Base-by-base conservation (phyloP, 2,113 vertebrate species). In the Chascanopsetta lugubris region DNA sequence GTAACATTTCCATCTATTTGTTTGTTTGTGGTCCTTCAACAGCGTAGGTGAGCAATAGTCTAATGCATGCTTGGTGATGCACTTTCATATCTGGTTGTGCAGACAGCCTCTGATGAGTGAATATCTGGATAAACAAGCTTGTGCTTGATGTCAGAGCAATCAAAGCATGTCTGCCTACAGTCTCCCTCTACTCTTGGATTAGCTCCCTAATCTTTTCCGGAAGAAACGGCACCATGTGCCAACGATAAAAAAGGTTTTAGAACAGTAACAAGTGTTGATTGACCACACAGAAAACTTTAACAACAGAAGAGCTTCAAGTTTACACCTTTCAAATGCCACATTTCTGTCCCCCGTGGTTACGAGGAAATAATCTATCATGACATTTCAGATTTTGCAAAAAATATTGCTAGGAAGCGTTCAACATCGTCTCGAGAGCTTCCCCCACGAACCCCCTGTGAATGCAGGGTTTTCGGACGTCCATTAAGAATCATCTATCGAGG, bases 21-120 rank as follows among this genome's bases (percentile, higher is more conserved):
- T 83, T 82, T 88, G 49, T 76, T 83, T 83, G 82, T 68, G 58
- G 72, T 76, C 47, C 51, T n/a, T 30, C 49, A n/a, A 72, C 60
- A 68, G 67, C 25, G 58, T 71, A 71, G 79, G 64, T 72, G 76
- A 77, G 57, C 53, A 47, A 77, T 74, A 61, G 75, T 67, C 79
- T 77, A 57, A 77, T 71, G 56, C 57, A 29, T 61, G 66, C 73
- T 79, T 61, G 70, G 65, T 58, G 67, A 69, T 55, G 60, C 69
- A 79, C 69, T 69, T 72, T 75, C 43, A 57, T 70, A 75, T 71
- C 69, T 69, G 61, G 61, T 50, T 30, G 66, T 79, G 46, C 22
- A 61, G 42, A 30, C 67, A 48, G 66, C 62, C 46, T 72, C 18
- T 32, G 43, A 59, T 72, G 80, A 80, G 68, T 34, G 48, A 72